Base-by-base conservation (phyloP, 1,140 invertebrate species). In the Conus ventricosus region DNA sequence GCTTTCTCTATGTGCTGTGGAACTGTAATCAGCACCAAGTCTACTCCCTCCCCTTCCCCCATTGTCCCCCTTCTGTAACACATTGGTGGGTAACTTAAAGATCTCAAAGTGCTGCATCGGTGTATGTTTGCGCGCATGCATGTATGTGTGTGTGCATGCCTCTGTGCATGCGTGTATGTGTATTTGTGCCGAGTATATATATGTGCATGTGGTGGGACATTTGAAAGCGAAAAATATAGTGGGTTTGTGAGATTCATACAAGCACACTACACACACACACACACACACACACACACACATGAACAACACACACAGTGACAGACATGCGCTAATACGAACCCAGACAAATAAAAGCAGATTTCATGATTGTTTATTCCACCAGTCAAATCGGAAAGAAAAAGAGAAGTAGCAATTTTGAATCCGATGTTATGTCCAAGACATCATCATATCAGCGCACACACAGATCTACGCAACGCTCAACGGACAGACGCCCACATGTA, bases 331-430 rank as follows among this genome's bases (percentile, higher is more conserved):
- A 13, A 54, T 51, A 54, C 80, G 55, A 10, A 54, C 80, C 27
- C 76, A 78, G 7, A 78, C 39, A 51, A 27, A 81, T 13, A 81
- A 20, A 53, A 54, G 54, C 51, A 81, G 15, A 54, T 81, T 81
- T 53, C 39, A 81, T 81, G 80, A 81, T 81, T 81, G 80, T 81
- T 81, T 81, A 81, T 81, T 81, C 80, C 80, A 81, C 80, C 80
- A 81, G 80, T 81, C 80, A 81, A 81, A 81, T 81, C 51, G 2
- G 39, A 78, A 78, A 78, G 39, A 39, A 78, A 78, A 78, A 51
- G 39, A 81, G 54, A 81, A 81, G 51, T 81, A 81, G 80, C 80
- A 54, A 81, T 81, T 81, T 54, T 51, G 39, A 81, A 81, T 81
- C 80, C 23, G 51, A 54, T 54, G 51, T 20, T 39, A 39, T 51